Evolutionary conservation across 2,888 invertebrate species (phyloP), one percentile per base, ranked within the genome.

Genomic region (Thymelicus lineola): DNA sequence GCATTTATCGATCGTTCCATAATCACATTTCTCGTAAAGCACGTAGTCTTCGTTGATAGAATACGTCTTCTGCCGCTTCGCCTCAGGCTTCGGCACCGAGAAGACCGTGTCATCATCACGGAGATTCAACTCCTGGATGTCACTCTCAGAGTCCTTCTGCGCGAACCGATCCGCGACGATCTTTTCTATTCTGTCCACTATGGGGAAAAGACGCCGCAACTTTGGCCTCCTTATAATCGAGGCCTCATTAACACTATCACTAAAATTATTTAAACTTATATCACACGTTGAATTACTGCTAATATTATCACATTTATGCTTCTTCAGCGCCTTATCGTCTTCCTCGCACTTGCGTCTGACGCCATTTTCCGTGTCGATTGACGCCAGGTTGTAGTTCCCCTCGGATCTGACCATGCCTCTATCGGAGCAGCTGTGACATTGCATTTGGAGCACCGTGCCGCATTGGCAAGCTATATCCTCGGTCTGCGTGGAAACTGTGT

Each of bases 291-390:
- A 73, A 80, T 80, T 85, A 84, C 77, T 81, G 79, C 81, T 84
- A 84, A 80, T 79, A 85, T 86, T 93, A 93, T 93, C 93, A 93
- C 93, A 93, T 90, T 93, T 93, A 79, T 84, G 90, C 88, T 93
- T 93, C 77, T 91, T 90, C 73, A 86, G 79, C 78, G 83, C 79
- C 71, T 86, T 88, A 10, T 82, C 86, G 48, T 85, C 87, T 5
- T 86, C 87, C 38, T 85, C 86, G 53, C 83, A 83, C 79, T 85
- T 87, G 59, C 86, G 76, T 48, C 88, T 78, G 9, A 82, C 84
- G 9, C 86, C 86, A 58, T 82, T 85, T 62, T 86, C 70, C 12
- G 6, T 28, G 28, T 66, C 80, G 6, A 87, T 58, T 0, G 84
- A 82, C 0, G 87, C 86, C 15, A 93, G 67, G 62, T 94, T 82